Base-by-base conservation (phyloP, 1,140 invertebrate species). In the Polypedilum pembai region DNA sequence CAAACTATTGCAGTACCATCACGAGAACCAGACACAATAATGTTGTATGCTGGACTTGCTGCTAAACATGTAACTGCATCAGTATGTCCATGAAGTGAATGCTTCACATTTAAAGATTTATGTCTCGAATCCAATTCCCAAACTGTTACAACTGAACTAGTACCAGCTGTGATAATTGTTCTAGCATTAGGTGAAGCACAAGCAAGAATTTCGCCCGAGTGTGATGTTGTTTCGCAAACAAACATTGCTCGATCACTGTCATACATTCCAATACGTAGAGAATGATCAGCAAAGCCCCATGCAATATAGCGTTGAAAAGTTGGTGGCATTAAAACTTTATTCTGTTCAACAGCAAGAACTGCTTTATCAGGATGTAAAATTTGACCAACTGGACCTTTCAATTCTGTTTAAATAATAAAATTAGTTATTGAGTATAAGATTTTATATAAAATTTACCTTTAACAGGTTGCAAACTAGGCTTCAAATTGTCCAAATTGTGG, bases 221-320 rank as follows among this genome's bases (percentile, higher is more conserved):
- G 91, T 76, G 91, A 90, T n/a, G 91, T 90, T 1, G 92, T 89
- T 83, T 99, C 98, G 79, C 93, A 96, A 0, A 99, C 93, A 79
- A 96, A 92, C n/a, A 92, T 87, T 0, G 95, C 94, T 79, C 95
- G 94, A 76, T 99, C 98, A 75, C 92, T 96, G 79, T 99, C 97
- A 79, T 98, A 96, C 77, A 93, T 92, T 8, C 96, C 96, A 77
- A 99, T 91, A 76, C 97, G 86, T 5, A 99, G 84, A 17, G 94
- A 97, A 79, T 98, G 94, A 85, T 99, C 98, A 8, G 96, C 94
- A 83, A 98, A 99, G 45, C 97, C 97, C 97, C 97, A 99, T 33
- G 98, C 94, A 33, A 99, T 91, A 79, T 98, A 99, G 78, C 93
- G 93, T 77, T 91, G 93, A 80, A 90, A 96, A 0, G 88, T 84